These are phyloP conservation scores for Cottoperca gobio DNA, from an alignment of 2,797 vertebrate genomes.

Conservation along the genomic window DNA sequence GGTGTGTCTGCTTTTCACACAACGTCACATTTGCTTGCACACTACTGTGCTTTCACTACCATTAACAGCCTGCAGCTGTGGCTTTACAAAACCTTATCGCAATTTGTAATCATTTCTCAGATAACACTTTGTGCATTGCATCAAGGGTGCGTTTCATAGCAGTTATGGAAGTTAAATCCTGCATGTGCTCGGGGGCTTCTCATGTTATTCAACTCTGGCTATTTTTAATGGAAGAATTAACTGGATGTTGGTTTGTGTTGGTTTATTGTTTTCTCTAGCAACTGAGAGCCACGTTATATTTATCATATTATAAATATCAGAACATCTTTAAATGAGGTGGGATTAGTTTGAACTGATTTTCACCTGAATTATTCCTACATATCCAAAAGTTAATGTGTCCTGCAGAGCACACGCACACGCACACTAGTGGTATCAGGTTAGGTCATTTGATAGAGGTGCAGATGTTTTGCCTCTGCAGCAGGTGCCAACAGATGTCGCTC, in stretches of 20 bases:
- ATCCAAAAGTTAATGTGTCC: not conserved
- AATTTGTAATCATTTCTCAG: conserved; percentile 60
- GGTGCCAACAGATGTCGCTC: conserved; percentile 68
- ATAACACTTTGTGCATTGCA: conserved; percentile 52
- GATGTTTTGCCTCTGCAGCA: conserved; percentile 75
- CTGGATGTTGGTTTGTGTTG: conserved; percentile 12
- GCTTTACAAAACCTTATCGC: conserved; percentile 62
- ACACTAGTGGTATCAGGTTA: conserved; percentile 32
- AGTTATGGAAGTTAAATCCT: conserved; percentile 27
- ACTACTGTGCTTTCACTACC: conserved; percentile 30
- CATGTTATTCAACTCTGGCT: conserved; percentile 3
- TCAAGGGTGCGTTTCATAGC: conserved; percentile 41
- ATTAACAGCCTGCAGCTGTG: conserved; percentile 66
- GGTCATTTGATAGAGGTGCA: conserved; percentile 63
- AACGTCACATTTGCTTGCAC: conserved; percentile 32
- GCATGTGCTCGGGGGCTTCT: conserved; percentile 9
- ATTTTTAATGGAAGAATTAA: conserved; percentile 28
- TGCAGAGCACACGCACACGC: not conserved
- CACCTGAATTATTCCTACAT: not conserved
- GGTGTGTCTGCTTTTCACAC: conserved; percentile 50
- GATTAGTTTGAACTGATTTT: not conserved
- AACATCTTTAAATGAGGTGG: not conserved
- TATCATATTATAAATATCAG: not conserved
- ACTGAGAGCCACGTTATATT: not conserved
- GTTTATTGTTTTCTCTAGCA: conserved; percentile 11